A percentile compares a stretch with the other conserved stretches of the same genome.
Conservation (phyloP, 2,113 vertebrate genomes). For the Ranitomeya imitator region DNA sequence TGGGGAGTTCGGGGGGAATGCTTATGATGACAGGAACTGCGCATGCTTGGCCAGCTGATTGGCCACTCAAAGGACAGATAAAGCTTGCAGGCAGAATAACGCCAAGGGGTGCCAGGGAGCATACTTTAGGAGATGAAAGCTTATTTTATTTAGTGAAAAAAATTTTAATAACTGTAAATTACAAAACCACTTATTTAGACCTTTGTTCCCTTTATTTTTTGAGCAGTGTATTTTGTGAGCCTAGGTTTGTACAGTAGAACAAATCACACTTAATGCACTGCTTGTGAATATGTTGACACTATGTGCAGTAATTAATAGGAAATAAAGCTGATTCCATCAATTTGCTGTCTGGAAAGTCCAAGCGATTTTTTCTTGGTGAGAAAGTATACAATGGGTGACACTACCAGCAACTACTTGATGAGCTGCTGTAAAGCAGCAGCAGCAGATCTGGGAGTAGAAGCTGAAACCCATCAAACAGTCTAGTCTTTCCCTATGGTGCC, state of each 20-base stretch:
- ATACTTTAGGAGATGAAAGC: no score
- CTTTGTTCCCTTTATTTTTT: no score
- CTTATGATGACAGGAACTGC: no score
- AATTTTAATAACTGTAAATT: no score
- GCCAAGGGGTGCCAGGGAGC: no score
- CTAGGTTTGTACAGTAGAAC: neutral
- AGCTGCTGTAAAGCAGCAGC: constrained; percentile 6
- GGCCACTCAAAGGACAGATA: no score
- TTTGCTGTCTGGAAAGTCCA: neutral
- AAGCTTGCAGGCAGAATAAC: no score
- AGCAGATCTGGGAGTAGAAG: neutral
- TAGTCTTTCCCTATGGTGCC: neutral
- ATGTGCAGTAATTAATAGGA: neutral
- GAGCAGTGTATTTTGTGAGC: neutral
- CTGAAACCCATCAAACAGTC: constrained; percentile 8
- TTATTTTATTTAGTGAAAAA: no score
- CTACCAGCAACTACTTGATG: neutral
- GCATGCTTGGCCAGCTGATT: no score
- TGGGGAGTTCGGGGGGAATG: no score
- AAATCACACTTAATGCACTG: neutral
- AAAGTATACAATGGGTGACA: neutral
- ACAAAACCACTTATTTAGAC: no score
- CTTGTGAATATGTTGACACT: neutral
- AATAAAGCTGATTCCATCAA: neutral
- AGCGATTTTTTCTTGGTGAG: neutral